Evolutionary conservation across 2,888 invertebrate species (phyloP).

Genomic region (Meghimatium bilineatum): DNA sequence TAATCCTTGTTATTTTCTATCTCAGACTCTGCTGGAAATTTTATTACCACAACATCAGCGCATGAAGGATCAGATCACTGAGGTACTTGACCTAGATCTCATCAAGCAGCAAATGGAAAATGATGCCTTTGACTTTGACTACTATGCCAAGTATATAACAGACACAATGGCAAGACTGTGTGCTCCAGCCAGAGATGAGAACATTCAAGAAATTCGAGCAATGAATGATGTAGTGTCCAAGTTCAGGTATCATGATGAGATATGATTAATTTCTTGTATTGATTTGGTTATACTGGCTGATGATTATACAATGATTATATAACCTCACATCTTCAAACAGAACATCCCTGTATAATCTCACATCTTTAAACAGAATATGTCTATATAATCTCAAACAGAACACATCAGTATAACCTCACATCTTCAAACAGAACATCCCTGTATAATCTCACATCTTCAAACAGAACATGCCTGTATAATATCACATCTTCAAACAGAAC

Average conservation of each 20-base stretch:
- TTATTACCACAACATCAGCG: constrained; percentile 90
- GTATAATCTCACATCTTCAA: too few relatives aligned
- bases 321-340: too few relatives aligned
- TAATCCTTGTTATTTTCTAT: not conserved
- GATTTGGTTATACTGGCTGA: too few relatives aligned
- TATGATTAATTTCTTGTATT: too few relatives aligned
- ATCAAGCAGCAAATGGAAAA: constrained; percentile 92
- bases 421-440: too few relatives aligned
- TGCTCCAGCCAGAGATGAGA: constrained; percentile 93
- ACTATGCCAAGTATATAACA: constrained; percentile 90
- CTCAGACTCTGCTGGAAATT: constrained; percentile 72
- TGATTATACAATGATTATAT: too few relatives aligned
- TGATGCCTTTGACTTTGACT: constrained; percentile 86
- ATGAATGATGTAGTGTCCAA: constrained; percentile 85
- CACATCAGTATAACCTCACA: too few relatives aligned
- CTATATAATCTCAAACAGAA: too few relatives aligned
- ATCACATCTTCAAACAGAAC: too few relatives aligned
- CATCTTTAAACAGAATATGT: too few relatives aligned
- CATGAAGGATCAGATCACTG: constrained; percentile 89
- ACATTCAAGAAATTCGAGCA: constrained; percentile 86
- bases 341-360: too few relatives aligned
- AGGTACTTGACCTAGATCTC: constrained; percentile 89
- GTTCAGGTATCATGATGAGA: constrained; percentile 82
- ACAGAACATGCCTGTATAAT: too few relatives aligned
- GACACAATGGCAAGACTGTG: constrained; percentile 92